A percentile compares a stretch with the other conserved stretches of the same genome.
These are phyloP conservation scores for Neolamprologus falcicula DNA, from an alignment of 2,113 vertebrate genomes.

Conservation along the genomic window DNA sequence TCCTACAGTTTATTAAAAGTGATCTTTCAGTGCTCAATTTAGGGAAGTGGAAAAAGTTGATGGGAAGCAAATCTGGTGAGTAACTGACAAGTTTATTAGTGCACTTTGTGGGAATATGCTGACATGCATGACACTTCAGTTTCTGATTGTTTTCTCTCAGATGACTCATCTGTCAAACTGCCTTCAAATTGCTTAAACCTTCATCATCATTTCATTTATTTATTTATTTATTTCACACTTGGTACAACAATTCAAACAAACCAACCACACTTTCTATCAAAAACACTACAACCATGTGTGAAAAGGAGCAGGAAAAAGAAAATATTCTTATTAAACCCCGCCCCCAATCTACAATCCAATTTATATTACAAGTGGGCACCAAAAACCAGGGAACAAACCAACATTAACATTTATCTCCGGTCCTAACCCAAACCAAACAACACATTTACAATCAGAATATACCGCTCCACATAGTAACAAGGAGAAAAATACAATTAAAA, in stretches of 20 bases:
- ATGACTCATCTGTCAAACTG: background rate
- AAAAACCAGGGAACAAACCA: accelerated
- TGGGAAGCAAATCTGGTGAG: background rate
- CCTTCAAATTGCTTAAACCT: background rate
- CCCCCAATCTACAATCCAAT: too few relatives aligned
- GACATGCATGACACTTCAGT: background rate
- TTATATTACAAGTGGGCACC: too few relatives aligned
- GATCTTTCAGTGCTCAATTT: background rate
- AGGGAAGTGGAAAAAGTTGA: background rate
- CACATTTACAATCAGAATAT: too few relatives aligned
- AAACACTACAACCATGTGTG: accelerated
- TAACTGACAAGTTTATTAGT: background rate
- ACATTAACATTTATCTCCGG: accelerated
- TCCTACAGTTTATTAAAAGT: background rate
- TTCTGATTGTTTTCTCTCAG: background rate
- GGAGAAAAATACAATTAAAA: too few relatives aligned
- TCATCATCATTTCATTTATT: background rate
- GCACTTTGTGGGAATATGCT: background rate
- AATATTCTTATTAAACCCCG: too few relatives aligned
- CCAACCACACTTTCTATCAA: too few relatives aligned
- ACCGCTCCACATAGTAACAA: accelerated
- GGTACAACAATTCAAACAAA: too few relatives aligned
- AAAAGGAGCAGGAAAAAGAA: too few relatives aligned
- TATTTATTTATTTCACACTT: too few relatives aligned
- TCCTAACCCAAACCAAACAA: too few relatives aligned